phyloP scores from a whole-genome alignment of 2,113 vertebrate genomes.

The Brachyistius frenatus region DNA sequence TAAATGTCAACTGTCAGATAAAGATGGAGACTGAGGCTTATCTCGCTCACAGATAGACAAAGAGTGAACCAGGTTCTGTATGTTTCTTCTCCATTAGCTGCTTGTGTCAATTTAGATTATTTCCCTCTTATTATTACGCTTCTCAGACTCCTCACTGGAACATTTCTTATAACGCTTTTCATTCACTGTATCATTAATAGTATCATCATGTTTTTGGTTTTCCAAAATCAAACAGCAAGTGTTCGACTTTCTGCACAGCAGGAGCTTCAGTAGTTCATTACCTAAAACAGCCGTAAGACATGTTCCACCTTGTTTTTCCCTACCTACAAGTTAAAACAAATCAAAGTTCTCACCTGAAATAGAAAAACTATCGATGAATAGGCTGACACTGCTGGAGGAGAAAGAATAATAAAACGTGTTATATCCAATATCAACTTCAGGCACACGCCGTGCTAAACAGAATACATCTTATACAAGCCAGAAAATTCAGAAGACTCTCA shows the following conservation, averaged over 20 bases:
- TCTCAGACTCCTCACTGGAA: conserved; percentile 21
- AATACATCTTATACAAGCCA: neutral
- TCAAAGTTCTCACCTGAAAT: conserved; percentile 35
- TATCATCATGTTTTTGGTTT: neutral
- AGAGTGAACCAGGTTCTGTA: conserved; percentile 37
- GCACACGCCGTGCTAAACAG: neutral
- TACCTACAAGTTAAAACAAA: conserved; percentile 23
- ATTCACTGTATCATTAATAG: conserved; percentile 14
- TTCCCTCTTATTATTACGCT: conserved; percentile 17
- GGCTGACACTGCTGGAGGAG: conserved; percentile 19
- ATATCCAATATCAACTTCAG: conserved; percentile 19
- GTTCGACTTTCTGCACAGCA: conserved; percentile 17
- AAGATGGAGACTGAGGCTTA: conserved; percentile 55
- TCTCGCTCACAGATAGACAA: conserved; percentile 54
- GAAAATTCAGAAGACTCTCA: neutral
- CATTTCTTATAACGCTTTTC: conserved; percentile 16
- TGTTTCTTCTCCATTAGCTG: conserved; percentile 39
- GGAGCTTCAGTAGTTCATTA: conserved; percentile 34
- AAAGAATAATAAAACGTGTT: conserved; percentile 12
- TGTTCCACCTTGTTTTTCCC: conserved; percentile 34
- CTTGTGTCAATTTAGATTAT: conserved; percentile 57
- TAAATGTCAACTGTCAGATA: conserved; percentile 77
- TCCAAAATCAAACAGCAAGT: conserved; percentile 21
- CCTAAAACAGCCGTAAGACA: conserved; percentile 48
- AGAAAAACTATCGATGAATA: conserved; percentile 30